Percentiles rank a stretch among this genome's conserved stretches.
Evolutionary conservation across 2,888 invertebrate genomes (phyloP).

Genomic region (Folsomia candida): DNA sequence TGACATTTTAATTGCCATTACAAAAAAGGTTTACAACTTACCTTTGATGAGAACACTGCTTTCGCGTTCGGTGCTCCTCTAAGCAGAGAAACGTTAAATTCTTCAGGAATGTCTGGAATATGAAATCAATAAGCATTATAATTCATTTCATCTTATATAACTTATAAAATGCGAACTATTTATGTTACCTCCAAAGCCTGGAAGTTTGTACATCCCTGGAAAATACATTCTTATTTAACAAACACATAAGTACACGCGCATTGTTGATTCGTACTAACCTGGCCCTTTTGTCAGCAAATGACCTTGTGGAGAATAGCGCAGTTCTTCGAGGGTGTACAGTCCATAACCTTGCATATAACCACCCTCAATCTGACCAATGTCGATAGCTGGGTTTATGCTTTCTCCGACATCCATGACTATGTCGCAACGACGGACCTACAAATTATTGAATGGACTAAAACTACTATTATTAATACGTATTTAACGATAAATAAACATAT

Average conservation of each 20-base stretch:
- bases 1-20: background rate
- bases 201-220: constrained; percentile 91
- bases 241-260: too few relatives aligned
- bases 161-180: background rate
- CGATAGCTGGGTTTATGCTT: constrained; percentile 93
- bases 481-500: background rate
- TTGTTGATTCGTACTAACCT: constrained; percentile 89
- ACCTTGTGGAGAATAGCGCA: constrained; percentile 81
- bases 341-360: constrained; percentile 94
- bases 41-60: constrained; percentile 94
- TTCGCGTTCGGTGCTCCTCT: constrained; percentile 86
- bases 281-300: constrained; percentile 81
- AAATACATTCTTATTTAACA: too few relatives aligned
- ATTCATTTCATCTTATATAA: background rate
- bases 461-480: background rate
- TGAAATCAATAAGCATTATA: too few relatives aligned
- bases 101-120: constrained; percentile 82
- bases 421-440: constrained; percentile 74
- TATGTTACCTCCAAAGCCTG: constrained; percentile 57
- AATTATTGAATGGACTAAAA: background rate
- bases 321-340: constrained; percentile 83
- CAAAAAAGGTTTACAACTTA: constrained; percentile 52
- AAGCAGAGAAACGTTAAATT: constrained; percentile 87
- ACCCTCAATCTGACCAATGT: constrained; percentile 95
- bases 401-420: constrained; percentile 91